Evolutionary conservation across 2,797 vertebrate genomes (phyloP).

Genomic region (Propithecus deckenii): DNA sequence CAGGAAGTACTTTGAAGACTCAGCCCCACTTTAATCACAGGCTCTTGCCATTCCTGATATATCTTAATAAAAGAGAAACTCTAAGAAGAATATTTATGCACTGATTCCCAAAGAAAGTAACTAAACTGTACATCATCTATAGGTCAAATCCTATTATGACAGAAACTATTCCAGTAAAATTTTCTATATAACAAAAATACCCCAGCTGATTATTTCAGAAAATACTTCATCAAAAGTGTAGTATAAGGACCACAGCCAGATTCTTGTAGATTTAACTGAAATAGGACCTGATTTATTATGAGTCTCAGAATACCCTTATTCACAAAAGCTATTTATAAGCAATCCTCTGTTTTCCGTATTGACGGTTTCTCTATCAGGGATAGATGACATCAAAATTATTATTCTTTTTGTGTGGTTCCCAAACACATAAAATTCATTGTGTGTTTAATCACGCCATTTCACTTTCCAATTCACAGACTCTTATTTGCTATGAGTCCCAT

Average conservation of each 20-base stretch:
- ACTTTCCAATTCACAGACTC: slow-evolving; percentile 67
- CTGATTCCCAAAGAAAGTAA: slow-evolving; percentile 30
- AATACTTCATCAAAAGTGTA: slow-evolving; percentile 32
- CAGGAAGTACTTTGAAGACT: slow-evolving; percentile 43
- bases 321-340: slow-evolving; percentile 46
- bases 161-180: slow-evolving; percentile 49
- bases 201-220: slow-evolving; percentile 53
- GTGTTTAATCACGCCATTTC: slow-evolving; percentile 74
- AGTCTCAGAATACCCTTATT: slow-evolving; percentile 44
- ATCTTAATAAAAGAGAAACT: slow-evolving; percentile 47
- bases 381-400: slow-evolving; percentile 68
- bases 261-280: background rate
- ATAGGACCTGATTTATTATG: slow-evolving; percentile 43
- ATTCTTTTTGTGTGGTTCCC: slow-evolving; percentile 55
- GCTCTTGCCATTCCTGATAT: slow-evolving; percentile 25
- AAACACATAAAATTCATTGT: slow-evolving; percentile 72
- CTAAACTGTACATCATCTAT: slow-evolving; percentile 15
- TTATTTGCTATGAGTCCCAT: slow-evolving; percentile 63
- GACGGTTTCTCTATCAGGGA: slow-evolving; percentile 39
- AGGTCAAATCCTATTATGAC: slow-evolving; percentile 44
- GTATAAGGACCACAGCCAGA: background rate
- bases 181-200: background rate
- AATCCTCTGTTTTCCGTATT: slow-evolving; percentile 56
- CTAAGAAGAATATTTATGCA: slow-evolving; percentile 19
- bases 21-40: background rate